Base-by-base conservation (phyloP, 2,888 invertebrate genomes). In the Calephelis perditalis region DNA sequence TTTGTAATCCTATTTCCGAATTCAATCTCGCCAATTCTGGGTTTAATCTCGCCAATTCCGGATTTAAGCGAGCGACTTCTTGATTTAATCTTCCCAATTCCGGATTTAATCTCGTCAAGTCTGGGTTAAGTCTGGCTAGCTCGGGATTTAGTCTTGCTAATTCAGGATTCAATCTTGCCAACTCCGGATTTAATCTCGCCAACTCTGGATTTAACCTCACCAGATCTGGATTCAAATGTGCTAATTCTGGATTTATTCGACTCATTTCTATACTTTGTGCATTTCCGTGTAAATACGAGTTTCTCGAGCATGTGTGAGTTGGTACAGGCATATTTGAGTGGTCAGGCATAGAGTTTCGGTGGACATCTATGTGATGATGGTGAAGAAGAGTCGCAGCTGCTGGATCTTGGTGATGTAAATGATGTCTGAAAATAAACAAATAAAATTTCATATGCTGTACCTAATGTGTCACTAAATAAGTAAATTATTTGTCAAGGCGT, bases 381-480 rank as follows among this genome's bases (percentile, higher is more conserved):
- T 86, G 86, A 8, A 86, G 87, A 0, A 90, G 71, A 0, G 92
- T 91, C 0, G 88, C 82, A 0, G 91, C 77, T 0, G 90, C 84
- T 5, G 91, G 89, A 64, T 90, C 90, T 65, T 81, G 86, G 56
- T 84, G 85, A 15, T 84, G 87, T 0, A 85, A 77, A 12, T 86
- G 90, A 60, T 89, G 89, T 43, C 89, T 89, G 74, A 3, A 74
- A 74, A 44, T 44, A 49, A 49, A 40, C 47, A 7, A 15, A 40
- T 40, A 40, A 40, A 40, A 40, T 3, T 26, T 26, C 3, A 3
- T 4, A 26, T 26, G 26, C 1, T 3, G 26, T 26, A 4, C 26
- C 26, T 26, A 26, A 3, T 26, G 26, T 26, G 26, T 26, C 26
- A 26, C 26, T 26, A 26, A 4, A 26, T 26, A 26, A 26, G 4